Conservation (phyloP, 2,113 vertebrate species). For the Corythornis cristatus region DNA sequence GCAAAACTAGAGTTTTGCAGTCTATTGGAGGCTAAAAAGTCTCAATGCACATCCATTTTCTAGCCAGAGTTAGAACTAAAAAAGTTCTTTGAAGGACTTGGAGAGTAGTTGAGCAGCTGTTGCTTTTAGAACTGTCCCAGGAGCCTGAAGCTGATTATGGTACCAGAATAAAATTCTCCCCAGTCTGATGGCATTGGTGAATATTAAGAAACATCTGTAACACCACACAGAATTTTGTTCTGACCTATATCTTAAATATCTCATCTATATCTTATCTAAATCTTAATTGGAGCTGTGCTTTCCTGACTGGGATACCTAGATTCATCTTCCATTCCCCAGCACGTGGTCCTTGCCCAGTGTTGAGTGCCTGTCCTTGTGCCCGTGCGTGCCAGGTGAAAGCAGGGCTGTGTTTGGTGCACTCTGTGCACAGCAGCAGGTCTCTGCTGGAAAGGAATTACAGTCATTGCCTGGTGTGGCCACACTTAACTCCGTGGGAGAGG, state of each 20-base stretch:
- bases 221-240: neutral
- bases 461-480: neutral
- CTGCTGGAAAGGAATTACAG: constrained; percentile 11
- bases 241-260: neutral
- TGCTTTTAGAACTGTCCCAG: neutral
- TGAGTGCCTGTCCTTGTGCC: neutral
- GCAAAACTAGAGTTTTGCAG: neutral
- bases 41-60: neutral
- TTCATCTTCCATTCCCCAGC: neutral
- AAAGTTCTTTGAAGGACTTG: neutral
- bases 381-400: neutral
- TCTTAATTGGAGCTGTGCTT: neutral
- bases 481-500: constrained; percentile 36
- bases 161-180: neutral
- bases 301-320: neutral
- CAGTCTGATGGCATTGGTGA: neutral
- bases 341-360: neutral
- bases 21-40: neutral
- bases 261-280: neutral
- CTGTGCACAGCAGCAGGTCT: neutral
- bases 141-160: neutral
- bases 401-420: neutral
- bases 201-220: constrained; percentile 20
- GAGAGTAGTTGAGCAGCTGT: neutral
- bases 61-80: neutral